Base-by-base conservation (phyloP, 2,797 vertebrate species). In the Stomatorhinus walkeri region DNA sequence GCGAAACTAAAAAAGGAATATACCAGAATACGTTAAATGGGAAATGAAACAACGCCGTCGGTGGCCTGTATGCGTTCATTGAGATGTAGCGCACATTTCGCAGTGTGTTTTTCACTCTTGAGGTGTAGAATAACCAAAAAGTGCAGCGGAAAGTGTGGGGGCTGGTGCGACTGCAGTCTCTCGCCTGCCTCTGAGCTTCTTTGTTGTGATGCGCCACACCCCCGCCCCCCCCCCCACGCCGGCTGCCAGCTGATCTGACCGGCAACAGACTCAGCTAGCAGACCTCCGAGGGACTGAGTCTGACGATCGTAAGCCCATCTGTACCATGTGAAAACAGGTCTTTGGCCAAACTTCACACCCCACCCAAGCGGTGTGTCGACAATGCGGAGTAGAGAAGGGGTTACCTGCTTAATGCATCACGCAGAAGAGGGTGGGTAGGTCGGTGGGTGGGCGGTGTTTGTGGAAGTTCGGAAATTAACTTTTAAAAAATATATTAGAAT, bases 201-300 rank as follows among this genome's bases (percentile, higher is more conserved):
- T 96, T 96, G 96, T 96, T 96, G 94, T 95, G 95, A 96, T 95
- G 95, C 94, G 95, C 96, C 96, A 95, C 95, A 95, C 96, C 96
- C 95, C 96, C 95, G 92, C 92, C 48, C 43, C 81, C 28, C 28
- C 28, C 43, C 90, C 14, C 40, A 94, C 92, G 94, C 93, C 95
- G 94, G 94, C 95, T 95, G 96, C 95, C 96, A 96, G 95, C 95
- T 96, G 95, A 96, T 96, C 95, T 96, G 96, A 96, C 96, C 96
- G 96, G 96, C 96, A 97, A 96, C 96, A 97, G 96, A 96, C 96
- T 95, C 93, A 93, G 94, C 95, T 96, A 97, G 95, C 90, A 90
- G 96, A 97, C 94, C 94, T 90, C 95, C 92, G 96, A 96, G 59
- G 64, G 61, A 28, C 76, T 86, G 51, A 61, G 61, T n/a, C 3